These are phyloP conservation scores for Gonioctena quinquepunctata DNA, from an alignment of 1,140 invertebrate genomes.

Conservation along the genomic window DNA sequence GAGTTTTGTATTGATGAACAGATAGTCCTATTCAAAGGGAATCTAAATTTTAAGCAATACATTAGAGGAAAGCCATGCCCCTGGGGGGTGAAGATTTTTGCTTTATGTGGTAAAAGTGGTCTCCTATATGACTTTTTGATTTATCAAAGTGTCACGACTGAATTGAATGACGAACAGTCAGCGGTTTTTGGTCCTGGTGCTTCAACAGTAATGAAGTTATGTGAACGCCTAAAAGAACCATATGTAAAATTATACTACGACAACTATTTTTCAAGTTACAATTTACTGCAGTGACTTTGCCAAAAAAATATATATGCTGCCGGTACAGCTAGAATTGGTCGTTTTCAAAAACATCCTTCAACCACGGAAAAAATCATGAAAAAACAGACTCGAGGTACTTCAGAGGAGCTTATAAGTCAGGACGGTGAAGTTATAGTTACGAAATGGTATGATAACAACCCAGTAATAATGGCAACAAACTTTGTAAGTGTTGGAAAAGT, in stretches of 20 bases:
- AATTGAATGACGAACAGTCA: background rate
- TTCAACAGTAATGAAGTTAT: slow-evolving; percentile 15
- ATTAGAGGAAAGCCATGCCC: slow-evolving; percentile 20
- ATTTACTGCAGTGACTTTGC: slow-evolving; percentile 7
- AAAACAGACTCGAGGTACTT: background rate
- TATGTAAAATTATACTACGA: slow-evolving; percentile 17
- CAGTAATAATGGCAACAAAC: slow-evolving; percentile 18
- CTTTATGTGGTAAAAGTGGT: slow-evolving; percentile 8
- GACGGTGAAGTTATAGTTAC: background rate
- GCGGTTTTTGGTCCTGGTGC: slow-evolving; percentile 1
- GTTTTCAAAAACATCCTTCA: slow-evolving; percentile 1
- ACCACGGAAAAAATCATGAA: background rate
- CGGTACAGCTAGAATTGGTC: slow-evolving; percentile 6
- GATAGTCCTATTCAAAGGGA: slow-evolving; percentile 17
- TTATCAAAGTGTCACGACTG: slow-evolving; percentile 14
- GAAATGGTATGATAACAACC: slow-evolving; percentile 21
- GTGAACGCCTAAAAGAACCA: background rate
- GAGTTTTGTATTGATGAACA: background rate
- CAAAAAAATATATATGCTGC: slow-evolving; percentile 13
- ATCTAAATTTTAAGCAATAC: slow-evolving; percentile 11
- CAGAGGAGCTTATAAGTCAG: background rate
- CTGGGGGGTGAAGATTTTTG: slow-evolving; percentile 21
- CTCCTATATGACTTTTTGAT: slow-evolving; percentile 12
- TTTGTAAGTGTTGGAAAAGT: slow-evolving; percentile 7
- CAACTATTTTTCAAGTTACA: slow-evolving; percentile 26